Base-by-base conservation (phyloP, 2,113 vertebrate genomes). In the Cyanoderma ruficeps region DNA sequence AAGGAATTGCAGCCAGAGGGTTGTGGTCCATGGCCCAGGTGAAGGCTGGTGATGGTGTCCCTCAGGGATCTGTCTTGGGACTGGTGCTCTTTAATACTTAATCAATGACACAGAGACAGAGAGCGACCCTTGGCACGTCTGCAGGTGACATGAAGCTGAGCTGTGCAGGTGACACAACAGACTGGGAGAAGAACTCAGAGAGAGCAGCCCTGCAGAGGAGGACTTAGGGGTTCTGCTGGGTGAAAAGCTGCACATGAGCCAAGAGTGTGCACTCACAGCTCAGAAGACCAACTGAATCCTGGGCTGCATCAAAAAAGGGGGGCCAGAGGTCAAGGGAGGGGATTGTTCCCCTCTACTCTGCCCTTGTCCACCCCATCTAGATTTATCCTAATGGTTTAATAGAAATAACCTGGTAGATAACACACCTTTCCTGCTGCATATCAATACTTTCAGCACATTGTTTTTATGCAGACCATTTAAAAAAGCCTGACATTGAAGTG, bases 121-220 rank as follows among this genome's bases (percentile, higher is more conserved):
- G 50, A 49, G 25, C 0, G 0, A 50, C 24, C 31, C 35, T 21
- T 3, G 2, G 61, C 52, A 59, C 3, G 0, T 37, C 33, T 52
- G 63, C 72, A 52, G 22, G 15, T 25, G 41, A 39, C 56, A 37
- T 0, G 1, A 61, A 71, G 33, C 31, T 61, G 80, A 61, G 33
- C 47, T 25, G 13, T 16, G 25, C 33, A 53, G 33, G 13, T 22
- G 60, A 23, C 69, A 56, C 25, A 59, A 68, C 37, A 68, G 17
- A 33, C 33, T 60, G 33, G 27, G 27, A 68, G 7, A 39, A 64
- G n/a, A 87, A 28, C 22, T 31, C 27, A 46, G 53, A 52, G 35
- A n/a, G 25, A 52, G 14, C 18, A 44, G 71, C 18, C 46, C 46
- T 52, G 46, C 72, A 77, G 27, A 52, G 52, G 9, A 49, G 46